phyloP scores from a whole-genome alignment of 2,113 vertebrate genomes.

The Sander lucioperca region DNA sequence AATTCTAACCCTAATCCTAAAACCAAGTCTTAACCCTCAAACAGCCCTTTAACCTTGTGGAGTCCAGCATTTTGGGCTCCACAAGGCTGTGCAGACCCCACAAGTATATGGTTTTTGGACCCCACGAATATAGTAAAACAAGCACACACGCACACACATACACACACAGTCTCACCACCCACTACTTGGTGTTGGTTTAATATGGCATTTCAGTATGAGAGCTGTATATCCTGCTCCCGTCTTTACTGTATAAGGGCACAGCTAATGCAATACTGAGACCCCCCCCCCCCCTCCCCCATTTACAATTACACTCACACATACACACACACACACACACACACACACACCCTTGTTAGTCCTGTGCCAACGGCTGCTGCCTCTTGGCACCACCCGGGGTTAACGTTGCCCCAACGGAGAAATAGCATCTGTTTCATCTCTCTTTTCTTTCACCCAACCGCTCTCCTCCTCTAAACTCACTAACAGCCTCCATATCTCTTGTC shows the following conservation, averaged over 20 bases:
- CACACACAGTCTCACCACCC: conserved; percentile 53
- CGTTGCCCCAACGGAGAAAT: conserved; percentile 44
- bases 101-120: no score
- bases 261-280: conserved; percentile 49
- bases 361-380: conserved; percentile 54
- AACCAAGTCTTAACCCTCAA: no score
- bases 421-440: conserved; percentile 68
- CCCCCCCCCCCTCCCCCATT: conserved; percentile 20
- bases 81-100: no score
- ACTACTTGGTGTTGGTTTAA: conserved; percentile 76
- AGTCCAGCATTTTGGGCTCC: no score
- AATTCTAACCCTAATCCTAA: no score
- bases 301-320: conserved; percentile 43
- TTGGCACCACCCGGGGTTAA: conserved; percentile 42
- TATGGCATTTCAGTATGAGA: conserved; percentile 72
- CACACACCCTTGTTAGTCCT: conserved; percentile 18
- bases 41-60: no score
- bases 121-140: no score
- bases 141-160: conserved; percentile 30
- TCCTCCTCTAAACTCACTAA: conserved; percentile 30
- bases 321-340: conserved; percentile 31
- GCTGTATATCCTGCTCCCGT: conserved; percentile 69
- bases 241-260: conserved; percentile 75
- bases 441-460: conserved; percentile 55
- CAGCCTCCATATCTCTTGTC: conserved; percentile 28